Base-by-base conservation (phyloP, 2,888 invertebrate species). In the Sminthurinus aureus region DNA sequence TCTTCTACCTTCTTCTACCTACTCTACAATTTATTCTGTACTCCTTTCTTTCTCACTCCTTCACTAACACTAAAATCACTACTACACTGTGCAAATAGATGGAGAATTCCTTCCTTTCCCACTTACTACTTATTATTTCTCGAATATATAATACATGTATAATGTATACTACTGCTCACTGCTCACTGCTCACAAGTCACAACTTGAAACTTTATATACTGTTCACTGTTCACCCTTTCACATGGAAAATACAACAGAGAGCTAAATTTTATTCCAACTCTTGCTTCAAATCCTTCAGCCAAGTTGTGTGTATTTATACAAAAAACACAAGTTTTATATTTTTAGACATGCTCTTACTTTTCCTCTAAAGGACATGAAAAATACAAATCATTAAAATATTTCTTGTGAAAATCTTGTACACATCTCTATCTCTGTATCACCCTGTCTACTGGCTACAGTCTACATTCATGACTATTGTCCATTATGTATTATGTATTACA, bases 11-110 rank as follows among this genome's bases (percentile, higher is more conserved):
- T 20, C 74, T 74, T 71, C 71, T 22, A 11, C 22, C 71, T 71
- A 11, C 71, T 11, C 20, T 18, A 71, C n/a, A 13, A 71, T 22
- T 71, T n/a, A 22, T 13, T 12, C 9, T 58, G 58, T 58, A 58
- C 58, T 8, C 13, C 52, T 52, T 13, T 52, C 52, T 52, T 13
- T 52, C n/a, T 67, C 69, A 12, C 69, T 67, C 69, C n/a, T 38
- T 52, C 77, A 12, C n/a, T n/a, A n/a, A n/a, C n/a, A n/a, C n/a
- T n/a, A n/a, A n/a, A n/a, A n/a, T n/a, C 15, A 78, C 24, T 22
- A 12, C 18, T 22, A 67, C 50, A 6, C 67, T 82, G 77, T 82
- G 82, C 82, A 82, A 82, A 82, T 77, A 82, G 67, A 82, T 11
- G 18, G 38, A 75, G 38, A 81, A 81, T 75, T 71, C 73, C 58